These are phyloP conservation scores for Choristoneura fumiferana DNA, from an alignment of 1,140 invertebrate genomes.

Conservation along the genomic window DNA sequence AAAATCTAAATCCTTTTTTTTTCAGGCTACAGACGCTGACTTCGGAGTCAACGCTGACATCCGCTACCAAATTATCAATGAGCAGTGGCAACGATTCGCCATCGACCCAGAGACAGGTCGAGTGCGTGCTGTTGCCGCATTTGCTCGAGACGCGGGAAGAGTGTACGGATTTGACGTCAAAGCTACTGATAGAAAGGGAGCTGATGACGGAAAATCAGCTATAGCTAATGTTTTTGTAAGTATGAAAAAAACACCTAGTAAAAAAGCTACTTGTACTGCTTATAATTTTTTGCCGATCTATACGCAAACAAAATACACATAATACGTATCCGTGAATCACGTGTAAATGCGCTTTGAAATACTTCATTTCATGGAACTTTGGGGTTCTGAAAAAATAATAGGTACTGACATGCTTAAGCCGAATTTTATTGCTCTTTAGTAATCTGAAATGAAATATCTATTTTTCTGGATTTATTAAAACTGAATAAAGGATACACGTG, in stretches of 20 bases:
- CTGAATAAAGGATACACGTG: too few species aligned
- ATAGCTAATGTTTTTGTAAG: constrained; percentile 91
- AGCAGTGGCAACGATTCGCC: constrained; percentile 83
- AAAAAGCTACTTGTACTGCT: too few species aligned
- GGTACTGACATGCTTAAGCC: too few species aligned
- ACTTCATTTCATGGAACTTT: too few species aligned
- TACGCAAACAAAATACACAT: too few species aligned
- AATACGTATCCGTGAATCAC: too few species aligned
- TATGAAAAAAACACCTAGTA: constrained; percentile 31
- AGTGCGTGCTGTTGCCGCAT: constrained; percentile 84
- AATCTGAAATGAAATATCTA: too few species aligned
- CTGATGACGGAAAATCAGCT: constrained; percentile 87
- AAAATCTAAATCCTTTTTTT: constrained; percentile 22
- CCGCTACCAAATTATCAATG: constrained; percentile 88
- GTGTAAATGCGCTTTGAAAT: too few species aligned
- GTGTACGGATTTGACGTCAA: constrained; percentile 94
- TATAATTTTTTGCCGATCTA: too few species aligned
- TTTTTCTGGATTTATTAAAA: constrained; percentile 22
- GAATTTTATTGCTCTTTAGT: too few species aligned
- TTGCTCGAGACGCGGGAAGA: constrained; percentile 83
- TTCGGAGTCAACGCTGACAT: constrained; percentile 87
- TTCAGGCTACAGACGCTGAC: constrained; percentile 86
- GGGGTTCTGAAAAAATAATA: too few species aligned
- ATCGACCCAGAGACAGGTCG: constrained; percentile 87
- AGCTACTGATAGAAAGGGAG: constrained; percentile 88